A percentile compares a stretch with the other conserved stretches of the same genome.
Conservation (phyloP, 1,140 invertebrate species). For the Apis mellifera region Amel_HAv3.1 CM009943.2:214001-214500, state of each 20-base stretch:
- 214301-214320: not conserved
- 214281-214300: not conserved
- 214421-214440: constrained; percentile 4
- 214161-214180: no score
- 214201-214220: not conserved
- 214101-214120: no score
- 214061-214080: no score
- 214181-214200: not conserved
- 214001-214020: no score
- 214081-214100: no score
- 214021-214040: no score
- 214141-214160: no score
- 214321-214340: not conserved
- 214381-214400: not conserved
- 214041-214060: no score
- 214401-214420: constrained; percentile 19
- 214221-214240: not conserved
- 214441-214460: constrained; percentile 16
- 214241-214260: no score
- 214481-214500: constrained; percentile 14
- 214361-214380: not conserved
- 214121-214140: no score
- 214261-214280: not conserved
- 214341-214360: not conserved
- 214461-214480: constrained; percentile 5